Evolutionary conservation across 2,888 invertebrate genomes (phyloP), one percentile per base, ranked within the genome.

Genomic region (Thera obeliscata): DNA sequence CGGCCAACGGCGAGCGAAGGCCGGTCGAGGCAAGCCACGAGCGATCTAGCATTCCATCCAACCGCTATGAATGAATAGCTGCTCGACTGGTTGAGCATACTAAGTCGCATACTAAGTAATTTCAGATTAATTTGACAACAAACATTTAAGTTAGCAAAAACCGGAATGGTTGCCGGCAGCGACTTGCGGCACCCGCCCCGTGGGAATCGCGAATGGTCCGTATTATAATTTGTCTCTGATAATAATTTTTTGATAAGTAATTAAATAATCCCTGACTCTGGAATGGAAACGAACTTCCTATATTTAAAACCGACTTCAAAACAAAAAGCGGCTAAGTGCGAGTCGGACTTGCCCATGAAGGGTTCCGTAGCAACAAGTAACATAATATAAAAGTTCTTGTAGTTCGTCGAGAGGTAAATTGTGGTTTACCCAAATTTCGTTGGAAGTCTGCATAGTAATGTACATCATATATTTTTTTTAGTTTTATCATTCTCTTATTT

Each of bases 121-220:
- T 88, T 87, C 86, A 90, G 91, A 91, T 92, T 90, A 91, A 93
- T 92, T 93, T 93, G 92, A 92, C 92, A 92, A 93, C 92, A 93
- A 92, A 91, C 89, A 88, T 89, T 90, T 87, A 87, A 87, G 91
- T 87, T 88, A 79, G 91, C 88, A 84, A 89, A 89, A 93, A 92
- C 92, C 91, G 92, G 92, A 88, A 85, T 88, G 82, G 78, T 80
- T 72, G 79, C 79, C 46, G 55, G 55, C 61, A 61, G 55, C 36
- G 61, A 55, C 61, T 56, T 61, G 61, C 80, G 85, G 87, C 89
- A 88, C 87, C 87, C 89, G 88, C 88, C 89, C 87, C 91, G 90
- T 90, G 90, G 92, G 93, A 93, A 93, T 81, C 78, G 78, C 76
- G 78, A 76, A 75, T 83, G 77, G 80, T 67, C 78, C 83, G 22